A percentile compares a stretch with the other conserved stretches of the same genome.
phyloP scores from a whole-genome alignment of 2,113 vertebrate genomes.

The Heliornis fulica region DNA sequence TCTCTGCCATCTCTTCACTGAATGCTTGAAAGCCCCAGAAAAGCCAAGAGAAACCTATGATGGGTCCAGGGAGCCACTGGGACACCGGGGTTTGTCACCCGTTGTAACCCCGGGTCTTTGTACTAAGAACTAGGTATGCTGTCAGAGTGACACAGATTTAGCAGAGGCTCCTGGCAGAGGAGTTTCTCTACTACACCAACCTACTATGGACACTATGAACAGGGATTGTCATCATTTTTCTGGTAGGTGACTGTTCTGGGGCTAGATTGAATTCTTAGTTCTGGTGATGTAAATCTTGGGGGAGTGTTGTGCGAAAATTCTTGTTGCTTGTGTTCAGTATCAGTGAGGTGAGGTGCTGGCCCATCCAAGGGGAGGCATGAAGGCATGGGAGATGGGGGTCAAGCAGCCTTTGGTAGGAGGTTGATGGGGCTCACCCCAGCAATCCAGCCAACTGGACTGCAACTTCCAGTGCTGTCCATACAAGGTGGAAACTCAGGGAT shows the following conservation, averaged over 20 bases:
- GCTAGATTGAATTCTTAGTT: background rate
- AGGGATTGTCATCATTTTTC: background rate
- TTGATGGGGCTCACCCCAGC: background rate
- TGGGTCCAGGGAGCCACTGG: background rate
- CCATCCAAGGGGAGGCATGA: background rate
- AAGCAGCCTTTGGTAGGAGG: accelerated
- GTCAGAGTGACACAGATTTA: background rate
- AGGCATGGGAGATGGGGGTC: background rate
- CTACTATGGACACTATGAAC: background rate
- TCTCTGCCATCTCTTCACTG: background rate
- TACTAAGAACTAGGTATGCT: background rate
- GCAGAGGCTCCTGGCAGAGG: background rate
- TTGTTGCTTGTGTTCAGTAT: background rate
- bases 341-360: background rate
- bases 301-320: background rate
- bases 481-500: background rate
- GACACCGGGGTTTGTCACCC: background rate
- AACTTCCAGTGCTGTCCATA: background rate
- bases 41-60: background rate
- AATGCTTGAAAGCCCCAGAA: background rate
- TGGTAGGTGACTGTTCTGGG: background rate
- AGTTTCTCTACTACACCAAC: background rate
- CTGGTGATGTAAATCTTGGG: background rate
- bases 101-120: background rate
- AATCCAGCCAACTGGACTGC: background rate